Conservation (phyloP, 2,797 vertebrate species). For the Scolopax rusticola region DNA sequence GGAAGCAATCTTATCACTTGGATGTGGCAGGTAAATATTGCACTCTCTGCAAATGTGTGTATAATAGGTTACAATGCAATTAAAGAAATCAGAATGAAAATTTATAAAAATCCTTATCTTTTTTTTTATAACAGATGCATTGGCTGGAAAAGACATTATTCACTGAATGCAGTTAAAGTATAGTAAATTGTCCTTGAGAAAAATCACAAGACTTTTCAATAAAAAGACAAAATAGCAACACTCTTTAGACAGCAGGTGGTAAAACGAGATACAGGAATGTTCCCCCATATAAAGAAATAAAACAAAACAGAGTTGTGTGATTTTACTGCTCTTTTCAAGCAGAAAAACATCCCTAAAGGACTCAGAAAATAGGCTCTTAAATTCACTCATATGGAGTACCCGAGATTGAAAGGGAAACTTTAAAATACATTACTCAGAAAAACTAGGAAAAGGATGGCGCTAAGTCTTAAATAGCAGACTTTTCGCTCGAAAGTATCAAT, state of each 20-base stretch:
- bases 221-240: slow-evolving; percentile 66
- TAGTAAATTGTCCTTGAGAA: slow-evolving; percentile 57
- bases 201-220: slow-evolving; percentile 63
- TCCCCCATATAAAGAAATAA: slow-evolving; percentile 65
- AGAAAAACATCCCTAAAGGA: slow-evolving; percentile 43
- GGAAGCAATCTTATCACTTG: neutral
- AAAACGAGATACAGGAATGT: slow-evolving; percentile 64
- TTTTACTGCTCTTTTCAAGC: slow-evolving; percentile 54
- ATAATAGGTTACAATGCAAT: neutral
- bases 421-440: slow-evolving; percentile 1
- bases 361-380: slow-evolving; percentile 44
- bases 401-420: slow-evolving; percentile 34
- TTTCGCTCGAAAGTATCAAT: neutral
- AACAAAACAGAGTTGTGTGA: slow-evolving; percentile 38
- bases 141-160: slow-evolving; percentile 42
- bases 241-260: slow-evolving; percentile 66
- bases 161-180: slow-evolving; percentile 22
- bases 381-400: neutral
- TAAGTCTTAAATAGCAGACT: neutral
- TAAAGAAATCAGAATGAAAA: slow-evolving; percentile 30
- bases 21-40: neutral
- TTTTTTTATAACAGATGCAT: slow-evolving; percentile 1
- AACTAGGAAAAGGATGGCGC: neutral
- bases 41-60: neutral
- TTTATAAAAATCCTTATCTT: neutral